phyloP scores from a whole-genome alignment of 2,113 vertebrate species.

The Ophiodon elongatus region DNA sequence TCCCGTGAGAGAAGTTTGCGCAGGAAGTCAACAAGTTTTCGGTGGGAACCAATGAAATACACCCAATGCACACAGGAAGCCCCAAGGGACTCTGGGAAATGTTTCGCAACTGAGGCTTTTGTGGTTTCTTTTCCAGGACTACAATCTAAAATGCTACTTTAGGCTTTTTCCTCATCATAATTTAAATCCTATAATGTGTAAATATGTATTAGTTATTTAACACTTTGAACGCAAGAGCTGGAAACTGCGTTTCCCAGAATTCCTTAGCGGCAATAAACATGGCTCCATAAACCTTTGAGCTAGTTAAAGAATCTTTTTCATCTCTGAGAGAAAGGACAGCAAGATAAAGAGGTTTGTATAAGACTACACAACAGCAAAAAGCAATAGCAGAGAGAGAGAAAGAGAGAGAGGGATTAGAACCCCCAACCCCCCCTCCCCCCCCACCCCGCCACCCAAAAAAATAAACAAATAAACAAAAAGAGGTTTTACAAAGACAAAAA shows the following conservation, averaged over 20 bases:
- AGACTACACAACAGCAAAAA: constrained; percentile 99
- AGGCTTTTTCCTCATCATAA: constrained; percentile 65
- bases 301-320: constrained; percentile 98
- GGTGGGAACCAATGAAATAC: constrained; percentile 98
- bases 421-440: constrained; percentile 35
- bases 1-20: constrained; percentile 78
- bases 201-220: constrained; percentile 66
- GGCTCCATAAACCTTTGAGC: constrained; percentile 98
- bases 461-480: not conserved
- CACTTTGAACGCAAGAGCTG: constrained; percentile 81
- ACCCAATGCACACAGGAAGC: constrained; percentile 96
- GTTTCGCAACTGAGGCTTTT: constrained; percentile 92
- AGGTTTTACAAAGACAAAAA: constrained; percentile 91
- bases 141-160: constrained; percentile 88
- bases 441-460: not conserved
- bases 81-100: constrained; percentile 96
- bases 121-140: constrained; percentile 83
- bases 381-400: constrained; percentile 92
- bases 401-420: constrained; percentile 88
- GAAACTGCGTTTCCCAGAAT: constrained; percentile 94
- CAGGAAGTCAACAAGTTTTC: constrained; percentile 84
- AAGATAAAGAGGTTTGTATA: constrained; percentile 86
- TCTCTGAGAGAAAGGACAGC: constrained; percentile 91
- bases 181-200: constrained; percentile 50
- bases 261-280: constrained; percentile 92